Base-by-base conservation (phyloP, 2,888 invertebrate species). In the Electrophaes corylata region DNA sequence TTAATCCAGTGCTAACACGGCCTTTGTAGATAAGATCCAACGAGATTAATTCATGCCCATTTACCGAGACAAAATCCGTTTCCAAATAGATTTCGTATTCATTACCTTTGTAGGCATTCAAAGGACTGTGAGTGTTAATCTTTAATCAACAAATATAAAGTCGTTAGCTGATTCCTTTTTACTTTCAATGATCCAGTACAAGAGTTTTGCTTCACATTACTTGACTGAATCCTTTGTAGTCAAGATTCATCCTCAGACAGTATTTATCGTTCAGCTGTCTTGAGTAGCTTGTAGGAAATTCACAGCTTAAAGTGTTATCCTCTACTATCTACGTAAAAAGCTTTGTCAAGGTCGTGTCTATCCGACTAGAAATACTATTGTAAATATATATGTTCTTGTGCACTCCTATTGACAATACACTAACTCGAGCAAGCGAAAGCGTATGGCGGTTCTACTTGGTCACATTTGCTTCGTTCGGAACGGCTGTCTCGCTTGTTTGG, bases 11-110 rank as follows among this genome's bases (percentile, higher is more conserved):
- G 37, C 37, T 31, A 53, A 39, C 35, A 18, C 8, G 6, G 39
- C 16, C 31, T 50, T 41, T 29, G 19, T 47, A 41, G 20, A 50
- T 39, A n/a, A 16, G 19, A 16, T 12, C n/a, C 14, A 48, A n/a
- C 26, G 18, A n/a, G 47, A 37, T 48, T 26, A 48, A 46, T 35
- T 35, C 37, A 16, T 8, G 37, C 8, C 16, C 35, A 35, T 12
- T 37, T 37, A 16, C 6, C 8, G 1, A 37, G 16, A 16, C 1
- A 35, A 5, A 35, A 14, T 35, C 2, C 14, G 12, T 4, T 35
- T 4, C 12, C 14, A 14, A 35, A 35, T 12, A 12, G 12, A 12
- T 12, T 33, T 29, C 2, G 26, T 10, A 29, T 6, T 29, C 10
- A 29, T 10, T 10, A 29, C 10, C 26, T 8, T 2, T 2, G 2